Percentiles rank a stretch among this genome's conserved stretches.
These are phyloP conservation scores for Coenobita brevimanus DNA, from an alignment of 1,140 invertebrate species.

Conservation along the genomic window DNA sequence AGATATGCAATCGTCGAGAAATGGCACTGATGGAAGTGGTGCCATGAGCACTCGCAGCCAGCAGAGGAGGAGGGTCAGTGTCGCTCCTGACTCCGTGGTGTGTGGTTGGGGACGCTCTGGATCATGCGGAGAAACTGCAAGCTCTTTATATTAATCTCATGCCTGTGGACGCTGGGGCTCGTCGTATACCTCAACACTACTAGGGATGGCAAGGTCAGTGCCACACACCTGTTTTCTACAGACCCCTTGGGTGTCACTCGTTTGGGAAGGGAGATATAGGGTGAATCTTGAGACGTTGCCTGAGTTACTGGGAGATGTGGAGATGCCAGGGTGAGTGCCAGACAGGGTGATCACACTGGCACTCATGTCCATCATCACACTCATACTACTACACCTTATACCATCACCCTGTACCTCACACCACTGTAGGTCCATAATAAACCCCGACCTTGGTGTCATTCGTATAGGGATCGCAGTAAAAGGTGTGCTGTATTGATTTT, in stretches of 20 bases:
- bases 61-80: constrained; percentile 36
- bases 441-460: neutral
- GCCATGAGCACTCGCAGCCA: neutral
- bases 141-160: constrained; percentile 62
- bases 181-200: constrained; percentile 60
- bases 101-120: neutral
- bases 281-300: constrained; percentile 24
- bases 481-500: constrained; percentile 64
- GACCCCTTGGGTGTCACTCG: neutral
- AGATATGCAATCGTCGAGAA: neutral
- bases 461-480: constrained; percentile 14
- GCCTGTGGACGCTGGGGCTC: constrained; percentile 58
- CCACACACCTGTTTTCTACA: neutral
- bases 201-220: constrained; percentile 61
- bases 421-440: neutral
- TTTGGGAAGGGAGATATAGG: neutral
- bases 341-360: constrained; percentile 4
- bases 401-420: neutral
- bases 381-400: neutral
- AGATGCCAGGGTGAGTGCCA: constrained; percentile 44
- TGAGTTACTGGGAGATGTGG: constrained; percentile 33
- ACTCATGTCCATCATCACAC: constrained; percentile 3
- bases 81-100: constrained; percentile 37
- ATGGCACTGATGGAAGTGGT: constrained; percentile 11
- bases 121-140: constrained; percentile 62